Base-by-base conservation (phyloP, 2,113 vertebrate species). In the Syrmaticus mikado region DNA sequence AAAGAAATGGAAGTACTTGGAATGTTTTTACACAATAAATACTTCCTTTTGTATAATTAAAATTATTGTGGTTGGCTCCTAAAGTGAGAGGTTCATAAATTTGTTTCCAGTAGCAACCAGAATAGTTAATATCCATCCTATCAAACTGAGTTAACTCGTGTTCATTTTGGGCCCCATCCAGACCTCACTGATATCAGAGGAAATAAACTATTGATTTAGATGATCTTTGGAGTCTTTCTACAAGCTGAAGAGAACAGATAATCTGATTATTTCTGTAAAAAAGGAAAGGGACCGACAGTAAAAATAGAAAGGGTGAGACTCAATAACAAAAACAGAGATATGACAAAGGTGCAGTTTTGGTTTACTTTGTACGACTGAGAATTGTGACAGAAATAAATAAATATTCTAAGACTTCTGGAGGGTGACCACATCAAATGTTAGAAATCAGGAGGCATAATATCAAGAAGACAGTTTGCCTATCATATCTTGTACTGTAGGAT, bases 41-140 rank as follows among this genome's bases (percentile, higher is more conserved):
- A 82, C 95, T 97, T 97, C 96, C 94, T 95, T 94, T 94, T 95
- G 94, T 91, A 81, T 97, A 96, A 97, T 96, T 95, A 96, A 97
- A 94, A 92, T 95, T 95, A 94, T 84, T 97, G 95, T 94, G 91
- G 91, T 97, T 94, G 93, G 90, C 91, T 95, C 57, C 76, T 77
- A 90, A 77, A 94, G 41, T 36, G 75, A 95, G 87, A 91, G 45
- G 48, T 82, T 95, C 76, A 75, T 78, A 83, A 87, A 91, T 94
- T 94, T 94, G 82, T 94, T 96, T 97, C 93, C 80, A 94, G 90
- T 95, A 90, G 58, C 48, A 93, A 94, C 88, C 89, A 86, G 85
- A 81, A 18, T 72, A 75, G 82, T 92, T 90, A 88, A 91, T 91
- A 92, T 48, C 12, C 16, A 89, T 90, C 65, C 79, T 91, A 81